These are phyloP conservation scores for Nephrotoma appendiculata DNA, from an alignment of 2,888 invertebrate genomes.

Conservation along the genomic window DNA sequence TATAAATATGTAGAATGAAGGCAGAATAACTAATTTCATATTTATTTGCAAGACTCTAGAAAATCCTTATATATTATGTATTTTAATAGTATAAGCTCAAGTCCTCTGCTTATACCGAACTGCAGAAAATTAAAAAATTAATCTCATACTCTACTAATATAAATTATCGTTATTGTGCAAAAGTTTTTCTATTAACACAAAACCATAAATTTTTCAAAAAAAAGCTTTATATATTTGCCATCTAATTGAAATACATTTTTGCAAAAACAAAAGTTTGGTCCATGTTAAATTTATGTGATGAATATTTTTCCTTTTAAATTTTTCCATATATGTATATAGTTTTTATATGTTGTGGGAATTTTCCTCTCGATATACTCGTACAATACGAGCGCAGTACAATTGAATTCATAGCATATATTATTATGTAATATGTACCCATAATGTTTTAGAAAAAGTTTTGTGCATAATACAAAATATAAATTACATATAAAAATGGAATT, in stretches of 20 bases:
- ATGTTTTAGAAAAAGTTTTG: not conserved
- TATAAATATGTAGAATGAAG: no score
- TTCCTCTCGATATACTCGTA: not conserved
- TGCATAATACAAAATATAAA: not conserved
- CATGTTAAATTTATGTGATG: not conserved
- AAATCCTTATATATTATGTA: no score
- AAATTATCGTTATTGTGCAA: not conserved
- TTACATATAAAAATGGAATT: not conserved
- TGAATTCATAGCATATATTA: not conserved
- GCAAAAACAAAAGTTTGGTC: not conserved
- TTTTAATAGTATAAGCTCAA: no score
- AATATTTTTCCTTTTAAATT: not conserved
- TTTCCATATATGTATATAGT: not conserved
- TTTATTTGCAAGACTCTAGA: no score
- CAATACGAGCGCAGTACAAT: not conserved
- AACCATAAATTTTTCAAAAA: not conserved
- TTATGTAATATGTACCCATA: not conserved
- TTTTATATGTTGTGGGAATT: not conserved
- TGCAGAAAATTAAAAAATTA: no score
- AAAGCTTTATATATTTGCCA: not conserved
- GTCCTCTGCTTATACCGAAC: no score
- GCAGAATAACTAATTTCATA: no score
- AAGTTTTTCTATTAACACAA: not conserved
- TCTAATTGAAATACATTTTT: not conserved
- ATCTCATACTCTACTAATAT: no score